phyloP scores from a whole-genome alignment of 2,797 vertebrate species.

The Fratercula arctica region DNA sequence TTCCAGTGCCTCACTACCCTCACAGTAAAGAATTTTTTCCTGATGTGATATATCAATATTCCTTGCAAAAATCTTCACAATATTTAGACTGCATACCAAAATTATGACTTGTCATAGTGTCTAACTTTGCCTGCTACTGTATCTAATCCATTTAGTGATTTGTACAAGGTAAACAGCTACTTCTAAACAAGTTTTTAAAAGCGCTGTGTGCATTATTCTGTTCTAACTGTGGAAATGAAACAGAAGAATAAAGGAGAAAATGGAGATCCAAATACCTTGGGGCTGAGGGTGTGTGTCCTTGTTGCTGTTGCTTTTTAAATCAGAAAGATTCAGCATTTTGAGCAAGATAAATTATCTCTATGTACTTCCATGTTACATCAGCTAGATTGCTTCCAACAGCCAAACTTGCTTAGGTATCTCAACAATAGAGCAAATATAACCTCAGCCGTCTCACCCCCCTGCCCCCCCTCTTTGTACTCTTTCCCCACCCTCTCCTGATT shows the following conservation, averaged over 20 bases:
- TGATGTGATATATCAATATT: background rate
- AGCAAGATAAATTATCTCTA: background rate
- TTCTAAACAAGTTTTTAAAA: background rate
- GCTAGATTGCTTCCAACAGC: background rate
- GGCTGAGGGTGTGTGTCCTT: background rate
- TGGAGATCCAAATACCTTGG: background rate
- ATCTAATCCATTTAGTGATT: background rate
- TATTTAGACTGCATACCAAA: background rate
- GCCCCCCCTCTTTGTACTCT: background rate
- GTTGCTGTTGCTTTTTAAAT: background rate
- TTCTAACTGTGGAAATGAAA: background rate
- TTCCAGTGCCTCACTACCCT: too few relatives aligned
- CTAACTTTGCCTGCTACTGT: background rate
- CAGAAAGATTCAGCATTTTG: background rate
- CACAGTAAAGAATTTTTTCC: too few relatives aligned
- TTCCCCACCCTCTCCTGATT: background rate
- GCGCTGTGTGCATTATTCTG: background rate
- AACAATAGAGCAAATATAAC: background rate
- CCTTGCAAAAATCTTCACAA: background rate
- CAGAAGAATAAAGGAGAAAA: background rate
- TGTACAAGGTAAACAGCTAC: background rate
- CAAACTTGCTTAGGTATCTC: background rate
- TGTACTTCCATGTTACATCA: background rate
- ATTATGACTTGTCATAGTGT: background rate
- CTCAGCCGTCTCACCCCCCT: too few relatives aligned